These are phyloP conservation scores for Criorhina ranunculi DNA, from an alignment of 2,888 invertebrate species.

Conservation along the genomic window DNA sequence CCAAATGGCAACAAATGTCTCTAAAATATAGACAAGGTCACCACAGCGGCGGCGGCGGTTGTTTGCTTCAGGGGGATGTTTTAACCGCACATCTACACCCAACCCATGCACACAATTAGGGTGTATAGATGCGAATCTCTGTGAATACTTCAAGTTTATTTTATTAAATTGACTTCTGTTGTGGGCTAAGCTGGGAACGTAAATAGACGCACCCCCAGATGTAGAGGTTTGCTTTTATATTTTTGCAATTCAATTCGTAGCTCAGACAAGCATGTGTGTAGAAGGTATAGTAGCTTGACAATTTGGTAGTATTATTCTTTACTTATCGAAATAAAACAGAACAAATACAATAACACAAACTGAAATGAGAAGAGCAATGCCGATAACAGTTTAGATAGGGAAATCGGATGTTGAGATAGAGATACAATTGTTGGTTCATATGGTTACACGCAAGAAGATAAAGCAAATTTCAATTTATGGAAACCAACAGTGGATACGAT, in stretches of 20 bases:
- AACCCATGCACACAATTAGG: neutral
- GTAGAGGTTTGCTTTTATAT: conserved; percentile 1
- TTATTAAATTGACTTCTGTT: neutral
- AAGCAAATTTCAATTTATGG: conserved; percentile 7
- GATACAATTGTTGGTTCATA: neutral
- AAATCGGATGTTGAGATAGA: neutral
- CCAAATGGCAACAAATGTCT: conserved; percentile 12
- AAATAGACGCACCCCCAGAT: conserved; percentile 29
- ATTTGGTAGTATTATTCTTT: neutral
- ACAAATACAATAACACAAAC: neutral
- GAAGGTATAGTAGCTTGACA: neutral
- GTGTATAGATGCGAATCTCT: neutral
- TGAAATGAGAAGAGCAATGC: conserved; percentile 14
- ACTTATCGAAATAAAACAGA: neutral
- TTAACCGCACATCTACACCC: neutral
- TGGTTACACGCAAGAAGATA: conserved; percentile 17
- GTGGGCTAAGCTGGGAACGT: conserved; percentile 8
- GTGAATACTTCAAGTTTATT: neutral
- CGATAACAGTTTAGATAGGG: conserved; percentile 35
- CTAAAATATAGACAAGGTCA: conserved; percentile 14
- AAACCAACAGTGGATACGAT: neutral
- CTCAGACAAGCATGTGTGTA: neutral
- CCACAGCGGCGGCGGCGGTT: neutral
- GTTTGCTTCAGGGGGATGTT: neutral
- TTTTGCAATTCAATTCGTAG: neutral